A percentile compares a stretch with the other conserved stretches of the same genome.
phyloP scores from a whole-genome alignment of 2,797 vertebrate genomes.

The Lithobates sylvaticus region DNA sequence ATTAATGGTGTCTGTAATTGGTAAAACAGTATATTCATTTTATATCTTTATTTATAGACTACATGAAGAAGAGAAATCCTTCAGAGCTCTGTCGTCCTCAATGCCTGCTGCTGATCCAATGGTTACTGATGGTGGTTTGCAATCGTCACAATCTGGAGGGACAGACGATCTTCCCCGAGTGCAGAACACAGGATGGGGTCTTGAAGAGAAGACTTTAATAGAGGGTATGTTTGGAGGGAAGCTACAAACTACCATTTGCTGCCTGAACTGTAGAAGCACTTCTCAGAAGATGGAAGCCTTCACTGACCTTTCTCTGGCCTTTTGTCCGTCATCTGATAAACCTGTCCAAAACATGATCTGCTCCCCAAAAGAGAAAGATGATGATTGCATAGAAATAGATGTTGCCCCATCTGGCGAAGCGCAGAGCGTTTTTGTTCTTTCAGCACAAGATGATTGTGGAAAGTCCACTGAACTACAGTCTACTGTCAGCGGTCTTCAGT shows the following conservation, averaged over 20 bases:
- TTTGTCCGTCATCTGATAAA: constrained; percentile 83
- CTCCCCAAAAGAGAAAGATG: constrained; percentile 63
- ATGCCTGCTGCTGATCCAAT: constrained; percentile 64
- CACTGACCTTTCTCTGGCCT: constrained; percentile 95
- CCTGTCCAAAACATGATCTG: constrained; percentile 64
- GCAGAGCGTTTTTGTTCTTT: constrained; percentile 52
- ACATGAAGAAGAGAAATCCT: constrained; percentile 94
- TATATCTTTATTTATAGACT: constrained; percentile 77
- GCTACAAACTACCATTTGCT: constrained; percentile 89
- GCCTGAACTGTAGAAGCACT: constrained; percentile 90
- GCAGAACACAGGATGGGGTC: constrained; percentile 52
- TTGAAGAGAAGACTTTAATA: constrained; percentile 85
- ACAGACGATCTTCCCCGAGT: constrained; percentile 67
- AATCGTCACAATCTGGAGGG: constrained; percentile 67
- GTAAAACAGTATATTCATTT: not conserved
- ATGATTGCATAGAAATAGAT: constrained; percentile 54
- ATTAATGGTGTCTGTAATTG: too few relatives aligned
- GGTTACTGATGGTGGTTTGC: constrained; percentile 41
- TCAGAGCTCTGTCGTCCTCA: constrained; percentile 78
- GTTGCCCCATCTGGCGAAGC: constrained; percentile 62
- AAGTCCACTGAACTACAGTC: constrained; percentile 66
- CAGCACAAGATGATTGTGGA: constrained; percentile 64
- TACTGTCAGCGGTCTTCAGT: not conserved
- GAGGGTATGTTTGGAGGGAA: constrained; percentile 95
- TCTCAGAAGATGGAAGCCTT: constrained; percentile 97